These are phyloP conservation scores for Spea multiplicata DNA, from an alignment of 2,113 vertebrate species.

Conservation along the genomic window DNA sequence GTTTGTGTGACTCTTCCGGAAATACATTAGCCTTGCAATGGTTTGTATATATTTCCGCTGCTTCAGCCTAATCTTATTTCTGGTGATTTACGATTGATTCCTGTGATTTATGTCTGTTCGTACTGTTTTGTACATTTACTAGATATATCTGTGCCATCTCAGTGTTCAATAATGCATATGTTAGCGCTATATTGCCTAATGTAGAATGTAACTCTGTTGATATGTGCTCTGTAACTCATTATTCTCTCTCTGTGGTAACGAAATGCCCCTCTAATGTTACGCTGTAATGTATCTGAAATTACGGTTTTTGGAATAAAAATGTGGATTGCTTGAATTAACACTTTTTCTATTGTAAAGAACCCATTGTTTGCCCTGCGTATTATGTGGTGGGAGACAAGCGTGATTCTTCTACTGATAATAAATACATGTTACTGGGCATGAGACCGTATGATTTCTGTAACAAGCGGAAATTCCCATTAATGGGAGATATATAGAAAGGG, in stretches of 20 bases:
- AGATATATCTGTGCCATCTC: neutral
- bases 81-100: slow-evolving; percentile 21
- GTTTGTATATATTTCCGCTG: slow-evolving; percentile 32
- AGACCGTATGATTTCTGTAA: too few species aligned
- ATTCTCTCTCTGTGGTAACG: neutral
- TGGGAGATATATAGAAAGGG: too few species aligned
- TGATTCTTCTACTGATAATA: too few species aligned
- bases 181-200: neutral
- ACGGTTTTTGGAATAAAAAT: neutral
- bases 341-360: too few species aligned
- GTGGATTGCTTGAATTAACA: neutral
- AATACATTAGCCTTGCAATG: slow-evolving; percentile 38
- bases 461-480: too few species aligned
- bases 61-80: slow-evolving; percentile 10
- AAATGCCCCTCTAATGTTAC: too few species aligned
- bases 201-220: slow-evolving; percentile 1
- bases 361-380: too few species aligned
- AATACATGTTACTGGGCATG: too few species aligned
- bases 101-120: slow-evolving; percentile 11
- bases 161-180: neutral
- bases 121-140: neutral
- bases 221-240: too few species aligned
- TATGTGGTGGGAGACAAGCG: too few species aligned
- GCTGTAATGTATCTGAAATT: too few species aligned
- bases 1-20: slow-evolving; percentile 30